phyloP scores from a whole-genome alignment of 2,113 vertebrate genomes.

The Lophura nycthemera region DNA sequence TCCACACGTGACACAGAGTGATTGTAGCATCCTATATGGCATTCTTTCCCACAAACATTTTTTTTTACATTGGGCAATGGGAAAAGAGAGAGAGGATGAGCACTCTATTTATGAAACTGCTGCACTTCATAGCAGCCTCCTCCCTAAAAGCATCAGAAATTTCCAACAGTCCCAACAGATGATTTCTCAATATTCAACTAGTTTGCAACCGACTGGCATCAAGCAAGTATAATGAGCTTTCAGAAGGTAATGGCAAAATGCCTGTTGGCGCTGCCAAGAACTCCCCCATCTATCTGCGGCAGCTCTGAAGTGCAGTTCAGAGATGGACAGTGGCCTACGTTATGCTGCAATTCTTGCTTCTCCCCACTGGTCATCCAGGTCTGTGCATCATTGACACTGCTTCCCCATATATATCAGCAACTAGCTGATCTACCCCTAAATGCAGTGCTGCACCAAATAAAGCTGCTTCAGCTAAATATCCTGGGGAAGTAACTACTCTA shows the following conservation, averaged over 20 bases:
- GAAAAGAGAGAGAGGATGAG: background rate
- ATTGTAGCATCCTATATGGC: background rate
- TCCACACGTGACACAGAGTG: background rate
- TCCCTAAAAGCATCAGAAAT: constrained; percentile 28
- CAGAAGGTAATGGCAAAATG: background rate
- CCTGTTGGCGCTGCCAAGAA: background rate
- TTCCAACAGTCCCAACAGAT: background rate
- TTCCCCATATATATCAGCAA: background rate
- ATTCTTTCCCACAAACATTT: background rate
- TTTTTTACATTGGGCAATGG: background rate
- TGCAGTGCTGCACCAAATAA: too few relatives aligned
- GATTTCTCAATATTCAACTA: constrained; percentile 35
- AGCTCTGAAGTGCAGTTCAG: background rate
- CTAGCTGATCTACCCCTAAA: background rate
- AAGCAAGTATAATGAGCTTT: background rate
- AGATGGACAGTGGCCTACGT: background rate
- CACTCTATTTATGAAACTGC: background rate
- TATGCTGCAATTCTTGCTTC: background rate
- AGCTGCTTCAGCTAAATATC: background rate
- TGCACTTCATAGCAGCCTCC: constrained; percentile 10
- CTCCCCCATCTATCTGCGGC: background rate
- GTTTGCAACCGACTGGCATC: constrained; percentile 4
- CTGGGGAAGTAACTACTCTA: background rate
- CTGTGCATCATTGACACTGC: background rate
- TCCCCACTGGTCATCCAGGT: background rate